Evolutionary conservation across 2,113 vertebrate species (phyloP).

Genomic region (Megaceryle maxima): DNA sequence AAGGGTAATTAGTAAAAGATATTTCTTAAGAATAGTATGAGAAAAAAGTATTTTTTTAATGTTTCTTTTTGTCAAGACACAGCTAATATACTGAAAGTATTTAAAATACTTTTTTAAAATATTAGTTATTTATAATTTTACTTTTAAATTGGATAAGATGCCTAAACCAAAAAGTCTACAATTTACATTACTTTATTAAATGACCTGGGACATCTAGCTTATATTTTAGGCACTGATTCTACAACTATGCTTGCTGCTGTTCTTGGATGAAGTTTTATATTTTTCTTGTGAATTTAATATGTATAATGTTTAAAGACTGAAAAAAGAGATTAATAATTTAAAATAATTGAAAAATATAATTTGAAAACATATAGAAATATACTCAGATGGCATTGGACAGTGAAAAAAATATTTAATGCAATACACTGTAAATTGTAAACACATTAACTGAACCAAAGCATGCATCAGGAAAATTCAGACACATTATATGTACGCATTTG

Average conservation of each 20-base stretch:
- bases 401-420: background rate
- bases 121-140: background rate
- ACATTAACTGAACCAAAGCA: background rate
- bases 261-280: background rate
- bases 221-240: background rate
- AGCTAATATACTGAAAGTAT: background rate
- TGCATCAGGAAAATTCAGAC: background rate
- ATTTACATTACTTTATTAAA: background rate
- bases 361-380: background rate
- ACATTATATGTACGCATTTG: background rate
- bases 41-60: background rate
- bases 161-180: background rate
- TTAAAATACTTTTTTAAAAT: too few relatives aligned
- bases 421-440: background rate
- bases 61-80: background rate
- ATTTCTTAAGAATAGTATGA: background rate
- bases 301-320: background rate
- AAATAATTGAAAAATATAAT: background rate
- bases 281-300: background rate
- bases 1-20: background rate
- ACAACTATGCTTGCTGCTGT: background rate
- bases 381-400: background rate
- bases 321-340: background rate
- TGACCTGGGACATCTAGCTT: background rate
- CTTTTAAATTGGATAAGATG: background rate